These are phyloP conservation scores for Corythoichthys intestinalis DNA, from an alignment of 2,113 vertebrate species.

Conservation along the genomic window DNA sequence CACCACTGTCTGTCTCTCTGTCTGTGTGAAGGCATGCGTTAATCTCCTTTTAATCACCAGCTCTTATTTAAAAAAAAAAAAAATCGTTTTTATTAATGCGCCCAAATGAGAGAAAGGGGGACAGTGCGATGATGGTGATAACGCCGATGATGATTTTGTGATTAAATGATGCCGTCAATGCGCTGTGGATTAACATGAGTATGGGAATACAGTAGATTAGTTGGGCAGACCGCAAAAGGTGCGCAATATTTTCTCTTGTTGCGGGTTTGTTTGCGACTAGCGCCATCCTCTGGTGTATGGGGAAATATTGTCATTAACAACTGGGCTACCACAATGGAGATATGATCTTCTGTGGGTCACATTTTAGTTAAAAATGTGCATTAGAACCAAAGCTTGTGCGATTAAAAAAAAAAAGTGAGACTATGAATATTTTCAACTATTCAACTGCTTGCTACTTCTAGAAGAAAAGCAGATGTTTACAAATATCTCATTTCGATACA, in stretches of 20 bases:
- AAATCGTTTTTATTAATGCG: slow-evolving; percentile 59
- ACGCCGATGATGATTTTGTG: slow-evolving; percentile 67
- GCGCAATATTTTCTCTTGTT: slow-evolving; percentile 3
- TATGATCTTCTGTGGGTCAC: no score
- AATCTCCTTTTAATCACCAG: slow-evolving; percentile 73
- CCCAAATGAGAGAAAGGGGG: slow-evolving; percentile 17
- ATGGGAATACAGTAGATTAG: slow-evolving; percentile 77
- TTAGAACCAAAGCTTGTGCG: no score
- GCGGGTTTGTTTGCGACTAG: slow-evolving; percentile 46
- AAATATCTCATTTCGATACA: no score
- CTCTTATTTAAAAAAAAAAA: slow-evolving; percentile 58
- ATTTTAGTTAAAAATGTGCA: no score
- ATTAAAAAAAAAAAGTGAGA: no score
- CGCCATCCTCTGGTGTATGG: slow-evolving; percentile 61
- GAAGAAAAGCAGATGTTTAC: no score
- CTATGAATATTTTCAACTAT: no score
- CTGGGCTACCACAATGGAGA: background rate
- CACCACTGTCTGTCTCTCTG: slow-evolving; percentile 59
- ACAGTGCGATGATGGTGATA: slow-evolving; percentile 44
- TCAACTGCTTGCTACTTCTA: no score
- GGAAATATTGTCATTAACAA: background rate
- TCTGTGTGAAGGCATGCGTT: slow-evolving; percentile 57
- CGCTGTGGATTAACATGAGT: slow-evolving; percentile 72
- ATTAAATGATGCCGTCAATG: slow-evolving; percentile 76
- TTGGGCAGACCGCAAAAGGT: slow-evolving; percentile 69